These are phyloP conservation scores for Isoperla grammatica DNA, from an alignment of 2,888 invertebrate species.

Conservation along the genomic window DNA sequence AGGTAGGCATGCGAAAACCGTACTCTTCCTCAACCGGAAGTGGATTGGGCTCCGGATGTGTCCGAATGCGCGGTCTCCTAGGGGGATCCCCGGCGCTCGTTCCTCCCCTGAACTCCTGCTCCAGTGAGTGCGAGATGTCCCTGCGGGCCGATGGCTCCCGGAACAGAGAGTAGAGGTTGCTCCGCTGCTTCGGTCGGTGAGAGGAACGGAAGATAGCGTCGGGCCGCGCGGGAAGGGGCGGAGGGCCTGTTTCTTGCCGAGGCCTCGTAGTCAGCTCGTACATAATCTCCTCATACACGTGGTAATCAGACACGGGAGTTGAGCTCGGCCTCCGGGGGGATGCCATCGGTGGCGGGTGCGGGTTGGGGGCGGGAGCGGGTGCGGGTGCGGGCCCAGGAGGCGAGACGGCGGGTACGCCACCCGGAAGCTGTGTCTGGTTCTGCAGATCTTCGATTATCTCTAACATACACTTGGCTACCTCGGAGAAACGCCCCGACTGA, in stretches of 20 bases:
- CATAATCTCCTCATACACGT: constrained; percentile 39
- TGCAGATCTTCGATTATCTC: constrained; percentile 40
- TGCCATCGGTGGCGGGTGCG: background rate
- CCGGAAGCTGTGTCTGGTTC: constrained; percentile 29
- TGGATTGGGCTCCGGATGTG: background rate
- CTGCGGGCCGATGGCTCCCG: constrained; percentile 36
- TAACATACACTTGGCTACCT: constrained; percentile 39
- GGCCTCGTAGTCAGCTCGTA: constrained; percentile 34
- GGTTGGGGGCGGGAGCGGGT: constrained; percentile 23
- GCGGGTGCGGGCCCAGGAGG: constrained; percentile 26
- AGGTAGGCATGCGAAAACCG: constrained; percentile 32
- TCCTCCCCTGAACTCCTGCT: constrained; percentile 35
- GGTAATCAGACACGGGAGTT: constrained; percentile 34
- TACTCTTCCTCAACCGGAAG: constrained; percentile 31
- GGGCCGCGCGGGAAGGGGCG: constrained; percentile 35
- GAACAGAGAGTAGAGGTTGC: constrained; percentile 38
- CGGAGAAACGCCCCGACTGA: constrained; percentile 35
- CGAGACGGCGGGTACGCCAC: constrained; percentile 24
- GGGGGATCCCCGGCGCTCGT: constrained; percentile 1
- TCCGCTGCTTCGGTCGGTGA: constrained; percentile 36
- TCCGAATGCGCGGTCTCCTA: background rate
- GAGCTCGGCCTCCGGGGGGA: constrained; percentile 13
- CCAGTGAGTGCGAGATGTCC: constrained; percentile 36
- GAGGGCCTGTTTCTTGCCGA: constrained; percentile 29
- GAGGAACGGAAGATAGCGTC: constrained; percentile 26